Conservation (phyloP, 2,113 vertebrate genomes). For the Melanerpes formicivorus region DNA sequence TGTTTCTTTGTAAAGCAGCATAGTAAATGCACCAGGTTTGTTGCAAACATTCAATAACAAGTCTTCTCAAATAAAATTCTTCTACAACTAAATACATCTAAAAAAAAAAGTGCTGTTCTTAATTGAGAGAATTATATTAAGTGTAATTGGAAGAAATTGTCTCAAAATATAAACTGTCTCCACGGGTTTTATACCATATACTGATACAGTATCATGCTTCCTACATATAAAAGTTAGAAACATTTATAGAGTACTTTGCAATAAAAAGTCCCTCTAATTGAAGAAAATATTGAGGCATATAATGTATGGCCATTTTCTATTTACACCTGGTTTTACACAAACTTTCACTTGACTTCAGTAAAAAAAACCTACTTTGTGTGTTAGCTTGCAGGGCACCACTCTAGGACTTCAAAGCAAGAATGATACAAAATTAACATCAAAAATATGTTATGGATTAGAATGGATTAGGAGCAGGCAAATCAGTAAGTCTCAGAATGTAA, state of each 20-base stretch:
- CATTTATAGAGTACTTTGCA: neutral
- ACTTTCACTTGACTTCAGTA: constrained; percentile 20
- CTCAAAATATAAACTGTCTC: neutral
- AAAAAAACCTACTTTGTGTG: constrained; percentile 29
- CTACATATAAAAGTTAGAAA: neutral
- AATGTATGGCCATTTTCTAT: neutral
- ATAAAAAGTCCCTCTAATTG: constrained; percentile 12
- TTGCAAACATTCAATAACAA: neutral
- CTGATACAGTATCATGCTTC: neutral
- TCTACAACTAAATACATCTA: neutral
- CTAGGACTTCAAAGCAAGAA: constrained; percentile 64
- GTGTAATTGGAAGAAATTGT: neutral
- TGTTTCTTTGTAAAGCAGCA: neutral
- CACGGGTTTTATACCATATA: neutral
- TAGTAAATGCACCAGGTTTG: neutral
- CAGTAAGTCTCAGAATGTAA: constrained; percentile 57
- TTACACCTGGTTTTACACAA: constrained; percentile 43
- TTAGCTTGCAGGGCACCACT: constrained; percentile 41
- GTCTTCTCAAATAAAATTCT: neutral
- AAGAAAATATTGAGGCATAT: neutral
- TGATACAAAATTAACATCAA: constrained; percentile 70
- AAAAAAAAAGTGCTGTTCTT: neutral
- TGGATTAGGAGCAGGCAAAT: constrained; percentile 69
- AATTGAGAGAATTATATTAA: neutral
- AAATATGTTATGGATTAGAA: constrained; percentile 71